Base-by-base conservation (phyloP, 2,888 invertebrate genomes). In the Diabrotica balteata region DNA sequence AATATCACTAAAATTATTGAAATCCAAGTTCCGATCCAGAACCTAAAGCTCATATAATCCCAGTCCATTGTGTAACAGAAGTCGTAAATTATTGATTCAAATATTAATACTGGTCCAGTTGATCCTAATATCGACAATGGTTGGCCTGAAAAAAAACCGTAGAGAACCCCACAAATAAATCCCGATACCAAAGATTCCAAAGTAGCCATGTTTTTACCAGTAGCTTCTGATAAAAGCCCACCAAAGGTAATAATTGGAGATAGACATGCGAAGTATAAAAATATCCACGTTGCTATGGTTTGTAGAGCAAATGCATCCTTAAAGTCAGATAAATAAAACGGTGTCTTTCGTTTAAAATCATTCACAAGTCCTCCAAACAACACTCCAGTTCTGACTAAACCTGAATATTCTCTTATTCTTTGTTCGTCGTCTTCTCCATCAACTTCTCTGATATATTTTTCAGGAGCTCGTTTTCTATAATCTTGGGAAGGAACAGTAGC, bases 191-290 rank as follows among this genome's bases (percentile, higher is more conserved):
- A 84, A 0, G 94, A 96, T 83, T 96, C 96, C 93, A 95, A 93
- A 6, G 94, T 94, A 7, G 94, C 95, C 93, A 96, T 96, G 81
- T 96, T 93, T 55, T 67, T 64, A 54, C 94, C 95, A 0, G 98
- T 98, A 0, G 97, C 98, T 84, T 96, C 93, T 65, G 97, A 93
- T 63, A 98, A 86, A 17, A 98, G 86, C 11, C 96, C 96, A 10
- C 98, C 98, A 81, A 98, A 98, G 1, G 98, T 98, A 70, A 98
- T 98, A 75, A 98, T 98, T 2, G 98, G 98, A 2, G 98, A 97
- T 59, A 98, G 88, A 82, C 97, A 96, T 49, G 98, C 98, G 80
- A 98, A 97, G 82, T 98, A 98, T 72, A 98, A 88, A 86, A 98
- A 98, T 81, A 98, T 95, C 90, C 96, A 95, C 0, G 98, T 96